Evolutionary conservation across 1,140 invertebrate genomes (phyloP).

Genomic region (Scylla paramamosain): DNA sequence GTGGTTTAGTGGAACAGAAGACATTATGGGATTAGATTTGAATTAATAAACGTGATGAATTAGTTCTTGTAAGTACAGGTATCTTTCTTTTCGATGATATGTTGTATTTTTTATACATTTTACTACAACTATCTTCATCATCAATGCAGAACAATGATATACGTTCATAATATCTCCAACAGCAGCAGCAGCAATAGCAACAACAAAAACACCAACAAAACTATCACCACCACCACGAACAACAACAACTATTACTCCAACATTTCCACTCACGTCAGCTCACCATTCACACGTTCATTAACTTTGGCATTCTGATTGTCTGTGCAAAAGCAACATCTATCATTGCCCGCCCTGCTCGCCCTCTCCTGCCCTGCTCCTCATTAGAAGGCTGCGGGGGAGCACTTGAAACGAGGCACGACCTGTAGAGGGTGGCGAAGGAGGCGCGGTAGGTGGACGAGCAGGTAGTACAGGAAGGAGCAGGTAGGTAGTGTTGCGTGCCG

Average conservation of each 20-base stretch:
- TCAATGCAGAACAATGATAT: no score
- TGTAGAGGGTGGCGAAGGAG: no score
- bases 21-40: no score
- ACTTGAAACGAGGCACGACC: not conserved
- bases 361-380: not conserved
- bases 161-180: no score
- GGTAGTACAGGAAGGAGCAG: not conserved
- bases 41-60: no score
- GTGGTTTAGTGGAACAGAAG: no score
- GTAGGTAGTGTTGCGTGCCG: not conserved
- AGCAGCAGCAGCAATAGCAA: not conserved
- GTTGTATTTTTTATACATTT: no score
- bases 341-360: not conserved
- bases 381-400: not conserved
- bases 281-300: not conserved
- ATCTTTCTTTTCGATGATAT: no score
- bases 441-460: no score
- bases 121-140: no score
- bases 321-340: constrained; percentile 1
- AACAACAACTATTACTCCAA: not conserved
- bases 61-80: no score
- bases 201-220: not conserved
- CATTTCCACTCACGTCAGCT: not conserved
- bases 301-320: constrained; percentile 12
- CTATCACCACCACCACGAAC: not conserved